A percentile compares a stretch with the other conserved stretches of the same genome.
Evolutionary conservation across 2,797 vertebrate genomes (phyloP).

Genomic region (Typhlichthys eigenmanni): DNA sequence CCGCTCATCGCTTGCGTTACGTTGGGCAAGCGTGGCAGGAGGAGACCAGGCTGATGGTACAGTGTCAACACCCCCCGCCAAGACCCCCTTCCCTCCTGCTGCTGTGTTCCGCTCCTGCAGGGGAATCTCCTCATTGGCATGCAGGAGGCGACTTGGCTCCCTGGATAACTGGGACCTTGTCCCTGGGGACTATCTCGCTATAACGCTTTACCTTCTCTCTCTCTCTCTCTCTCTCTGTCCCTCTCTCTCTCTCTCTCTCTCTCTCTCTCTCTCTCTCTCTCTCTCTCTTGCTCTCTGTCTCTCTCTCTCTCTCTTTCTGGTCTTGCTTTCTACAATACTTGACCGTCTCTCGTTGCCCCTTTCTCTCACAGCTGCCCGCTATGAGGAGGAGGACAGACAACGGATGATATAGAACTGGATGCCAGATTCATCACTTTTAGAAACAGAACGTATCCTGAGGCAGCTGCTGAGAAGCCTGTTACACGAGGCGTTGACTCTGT

Average conservation of each 20-base stretch:
- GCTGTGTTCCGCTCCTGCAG: constrained; percentile 50
- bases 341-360: constrained; percentile 25
- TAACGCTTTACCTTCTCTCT: constrained; percentile 50
- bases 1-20: constrained; percentile 8
- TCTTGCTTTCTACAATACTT: constrained; percentile 44
- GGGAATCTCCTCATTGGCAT: constrained; percentile 81
- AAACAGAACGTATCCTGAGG: constrained; percentile 54
- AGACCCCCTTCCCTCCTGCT: constrained; percentile 26
- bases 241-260: constrained; percentile 24
- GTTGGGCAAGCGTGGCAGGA: constrained; percentile 48
- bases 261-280: constrained; percentile 60
- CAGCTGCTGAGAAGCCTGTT: constrained; percentile 53
- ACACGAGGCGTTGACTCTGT: constrained; percentile 49
- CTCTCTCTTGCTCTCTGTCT: constrained; percentile 19
- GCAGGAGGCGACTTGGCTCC: constrained; percentile 68
- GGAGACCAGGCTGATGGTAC: constrained; percentile 57
- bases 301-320: constrained; percentile 19
- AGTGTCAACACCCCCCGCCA: constrained; percentile 61
- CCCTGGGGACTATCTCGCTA: constrained; percentile 66
- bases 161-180: constrained; percentile 71
- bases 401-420: constrained; percentile 36
- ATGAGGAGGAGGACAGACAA: constrained; percentile 27
- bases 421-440: constrained; percentile 51
- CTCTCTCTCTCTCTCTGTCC: constrained; percentile 54
- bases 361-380: constrained; percentile 57